A percentile compares a stretch with the other conserved stretches of the same genome.
Evolutionary conservation across 2,888 invertebrate genomes (phyloP).

Genomic region (Ligdia adustata): DNA sequence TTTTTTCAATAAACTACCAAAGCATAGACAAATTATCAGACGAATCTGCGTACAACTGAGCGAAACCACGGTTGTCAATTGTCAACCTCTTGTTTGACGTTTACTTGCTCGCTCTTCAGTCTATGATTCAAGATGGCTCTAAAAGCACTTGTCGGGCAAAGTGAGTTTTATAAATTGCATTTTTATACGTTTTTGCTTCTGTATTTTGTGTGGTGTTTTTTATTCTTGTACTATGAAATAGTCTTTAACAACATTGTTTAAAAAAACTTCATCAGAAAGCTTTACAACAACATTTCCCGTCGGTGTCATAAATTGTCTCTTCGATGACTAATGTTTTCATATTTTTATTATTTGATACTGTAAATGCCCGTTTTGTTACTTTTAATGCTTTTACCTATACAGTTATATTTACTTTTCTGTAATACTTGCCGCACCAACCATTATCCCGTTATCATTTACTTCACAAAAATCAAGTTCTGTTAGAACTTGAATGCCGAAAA

Average conservation of each 20-base stretch:
- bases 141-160: constrained; percentile 93
- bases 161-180: constrained; percentile 84
- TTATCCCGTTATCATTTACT: too few species aligned
- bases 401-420: background rate
- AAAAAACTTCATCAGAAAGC: background rate
- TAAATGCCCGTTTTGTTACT: background rate
- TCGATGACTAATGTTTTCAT: constrained; percentile 57
- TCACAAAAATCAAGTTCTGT: too few species aligned
- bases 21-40: too few species aligned
- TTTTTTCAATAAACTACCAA: too few species aligned
- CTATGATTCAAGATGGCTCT: constrained; percentile 90
- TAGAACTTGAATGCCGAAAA: too few species aligned
- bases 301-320: constrained; percentile 31
- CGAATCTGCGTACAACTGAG: constrained; percentile 3
- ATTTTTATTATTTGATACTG: constrained; percentile 22
- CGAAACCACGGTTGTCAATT: constrained; percentile 1
- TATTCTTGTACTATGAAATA: background rate
- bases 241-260: background rate
- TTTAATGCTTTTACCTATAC: background rate
- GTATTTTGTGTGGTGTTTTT: background rate
- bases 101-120: too few species aligned
- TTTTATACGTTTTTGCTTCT: constrained; percentile 9
- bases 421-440: too few species aligned
- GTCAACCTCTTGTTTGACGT: constrained; percentile 26
- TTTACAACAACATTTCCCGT: background rate